Percentiles rank a stretch among this genome's conserved stretches.
These are phyloP conservation scores for Coregonus clupeaformis DNA, from an alignment of 2,113 vertebrate genomes.

Conservation along the genomic window DNA sequence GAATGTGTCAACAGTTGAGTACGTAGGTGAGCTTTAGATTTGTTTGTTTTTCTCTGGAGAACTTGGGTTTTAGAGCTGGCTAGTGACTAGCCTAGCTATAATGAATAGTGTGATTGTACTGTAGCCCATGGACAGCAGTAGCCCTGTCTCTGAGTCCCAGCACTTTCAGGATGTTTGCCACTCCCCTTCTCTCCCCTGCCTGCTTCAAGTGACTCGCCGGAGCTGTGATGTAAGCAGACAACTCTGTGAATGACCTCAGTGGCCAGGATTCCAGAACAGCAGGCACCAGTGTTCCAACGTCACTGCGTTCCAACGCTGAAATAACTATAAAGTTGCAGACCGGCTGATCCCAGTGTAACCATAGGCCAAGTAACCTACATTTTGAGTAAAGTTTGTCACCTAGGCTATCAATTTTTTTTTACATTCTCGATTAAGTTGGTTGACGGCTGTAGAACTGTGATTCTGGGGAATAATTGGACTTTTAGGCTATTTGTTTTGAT, in stretches of 20 bases:
- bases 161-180: slow-evolving; percentile 27
- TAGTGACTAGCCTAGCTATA: not conserved
- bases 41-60: not conserved
- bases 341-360: not conserved
- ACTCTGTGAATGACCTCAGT: slow-evolving; percentile 49
- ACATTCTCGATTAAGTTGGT: not conserved
- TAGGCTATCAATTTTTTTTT: too few species aligned
- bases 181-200: slow-evolving; percentile 1
- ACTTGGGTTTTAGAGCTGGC: not conserved
- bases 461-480: too few species aligned
- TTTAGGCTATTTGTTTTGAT: too few species aligned
- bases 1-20: not conserved
- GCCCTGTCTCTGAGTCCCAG: not conserved
- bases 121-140: slow-evolving; percentile 10
- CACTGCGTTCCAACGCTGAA: slow-evolving; percentile 38
- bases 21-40: not conserved
- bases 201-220: slow-evolving; percentile 7
- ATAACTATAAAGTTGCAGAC: slow-evolving; percentile 23
- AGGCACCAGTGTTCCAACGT: slow-evolving; percentile 29
- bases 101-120: slow-evolving; percentile 46
- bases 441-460: too few species aligned
- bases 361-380: too few species aligned
- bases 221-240: slow-evolving; percentile 43
- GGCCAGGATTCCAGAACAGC: slow-evolving; percentile 36
- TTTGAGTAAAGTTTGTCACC: too few species aligned